Evolutionary conservation across 2,113 vertebrate species (phyloP), one percentile per base, ranked within the genome.

Genomic region (Castor canadensis): DNA sequence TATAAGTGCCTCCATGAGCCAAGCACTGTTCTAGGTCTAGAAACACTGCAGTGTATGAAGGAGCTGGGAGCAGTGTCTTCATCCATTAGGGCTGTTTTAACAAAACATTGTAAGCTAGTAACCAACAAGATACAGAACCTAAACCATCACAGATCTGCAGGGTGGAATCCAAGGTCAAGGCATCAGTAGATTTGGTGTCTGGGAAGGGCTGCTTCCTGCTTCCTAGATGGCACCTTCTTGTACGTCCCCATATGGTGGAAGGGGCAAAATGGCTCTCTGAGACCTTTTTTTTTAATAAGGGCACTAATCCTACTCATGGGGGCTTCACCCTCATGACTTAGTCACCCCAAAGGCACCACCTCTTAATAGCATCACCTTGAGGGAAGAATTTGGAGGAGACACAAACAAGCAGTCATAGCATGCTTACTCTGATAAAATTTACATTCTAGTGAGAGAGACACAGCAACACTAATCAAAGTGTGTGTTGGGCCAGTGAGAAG

Each of bases 1-100:
- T 7, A 2, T 28, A 11, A n/a, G 15, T 13, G 5, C 2, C n/a
- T 10, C 35, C 5, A 19, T 3, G 10, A 22, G 9, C 40, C 6
- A 1, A 22, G 58, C 5, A 56, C 9, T 0, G 0, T 79, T 87
- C 79, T 71, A 22, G 43, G 49, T 30, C 16, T 52, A 5, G 8
- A 67, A 66, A 9, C 11, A 12, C 54, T 60, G 4, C 38, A 38
- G 3, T 9, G 40, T 7, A 26, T 38, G 26, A 32, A 40, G 49
- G 26, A n/a, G 24, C 35, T 1, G 4, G 15, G 19, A 45, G 15
- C 30, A n/a, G 32, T 45, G 72, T 89, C 45, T 52, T 35, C 1
- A 19, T 56, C 32, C 15, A 7, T 56, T 30, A 58, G 38, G 64
- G 22, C 20, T 76, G 4, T 54, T 24, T 4, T 30, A 54, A 43